Percentiles rank a stretch among this genome's conserved stretches.
These are phyloP conservation scores for Euproctis similis DNA, from an alignment of 2,888 invertebrate genomes.

Conservation along the genomic window DNA sequence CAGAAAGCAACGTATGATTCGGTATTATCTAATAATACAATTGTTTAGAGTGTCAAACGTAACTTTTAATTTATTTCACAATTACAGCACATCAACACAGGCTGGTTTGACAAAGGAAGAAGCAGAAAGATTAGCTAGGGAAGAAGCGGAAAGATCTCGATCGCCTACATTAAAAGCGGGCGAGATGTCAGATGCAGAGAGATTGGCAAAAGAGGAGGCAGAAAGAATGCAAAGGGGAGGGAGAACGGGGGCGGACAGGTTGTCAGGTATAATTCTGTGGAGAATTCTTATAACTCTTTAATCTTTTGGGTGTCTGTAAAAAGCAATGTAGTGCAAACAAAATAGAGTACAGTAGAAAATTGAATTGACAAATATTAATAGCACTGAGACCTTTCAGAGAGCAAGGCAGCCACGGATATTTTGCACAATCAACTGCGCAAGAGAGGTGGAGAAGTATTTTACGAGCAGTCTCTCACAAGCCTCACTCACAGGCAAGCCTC, in stretches of 20 bases:
- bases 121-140: constrained; percentile 2
- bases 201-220: not conserved
- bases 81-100: not conserved
- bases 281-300: no score
- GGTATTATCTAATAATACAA: no score
- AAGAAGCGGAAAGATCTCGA: not conserved
- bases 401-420: constrained; percentile 32
- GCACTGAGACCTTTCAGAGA: constrained; percentile 4
- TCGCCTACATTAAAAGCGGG: no score
- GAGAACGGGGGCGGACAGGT: no score
- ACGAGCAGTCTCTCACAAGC: constrained; percentile 44
- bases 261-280: no score
- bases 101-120: constrained; percentile 1
- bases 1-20: not conserved
- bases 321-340: no score
- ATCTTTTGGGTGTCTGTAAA: no score
- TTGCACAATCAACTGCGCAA: constrained; percentile 35
- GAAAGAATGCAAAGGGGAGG: not conserved
- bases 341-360: no score
- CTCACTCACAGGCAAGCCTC: constrained; percentile 41
- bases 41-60: no score
- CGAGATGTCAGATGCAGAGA: not conserved
- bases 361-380: no score
- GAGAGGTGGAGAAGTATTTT: constrained; percentile 40
- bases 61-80: no score